Conservation (phyloP, 2,797 vertebrate species). For the Lateolabrax maculatus region DNA sequence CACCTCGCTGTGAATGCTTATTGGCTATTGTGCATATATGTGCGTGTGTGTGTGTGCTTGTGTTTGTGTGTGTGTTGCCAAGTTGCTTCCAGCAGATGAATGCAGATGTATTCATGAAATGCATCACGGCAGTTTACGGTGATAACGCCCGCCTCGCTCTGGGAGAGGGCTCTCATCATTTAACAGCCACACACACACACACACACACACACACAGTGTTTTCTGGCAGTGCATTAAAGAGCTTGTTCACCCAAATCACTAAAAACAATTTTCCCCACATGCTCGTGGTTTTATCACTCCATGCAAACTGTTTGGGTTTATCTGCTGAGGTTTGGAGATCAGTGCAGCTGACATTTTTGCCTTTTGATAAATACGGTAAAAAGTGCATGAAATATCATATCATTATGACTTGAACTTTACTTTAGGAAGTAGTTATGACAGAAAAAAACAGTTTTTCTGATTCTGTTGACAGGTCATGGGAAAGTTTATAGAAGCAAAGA, state of each 20-base stretch:
- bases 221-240: conserved; percentile 3
- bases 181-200: conserved; percentile 23
- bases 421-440: not conserved
- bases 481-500: not conserved
- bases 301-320: not conserved
- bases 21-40: conserved; percentile 28
- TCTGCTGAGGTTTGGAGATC: not conserved
- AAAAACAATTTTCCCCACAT: not conserved
- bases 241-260: not conserved
- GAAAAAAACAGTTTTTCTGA: not conserved
- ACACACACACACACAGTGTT: not conserved
- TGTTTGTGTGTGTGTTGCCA: not conserved
- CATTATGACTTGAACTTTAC: not conserved
- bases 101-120: conserved; percentile 71
- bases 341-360: not conserved
- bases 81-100: conserved; percentile 41
- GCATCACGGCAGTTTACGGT: conserved; percentile 26
- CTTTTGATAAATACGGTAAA: not conserved
- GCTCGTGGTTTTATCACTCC: not conserved
- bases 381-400: not conserved
- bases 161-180: conserved; percentile 42
- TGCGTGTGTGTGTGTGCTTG: conserved; percentile 11
- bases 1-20: conserved; percentile 38
- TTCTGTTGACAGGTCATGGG: not conserved
- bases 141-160: conserved; percentile 24